Conservation (phyloP, 2,113 vertebrate species). For the Siniperca chuatsi region DNA sequence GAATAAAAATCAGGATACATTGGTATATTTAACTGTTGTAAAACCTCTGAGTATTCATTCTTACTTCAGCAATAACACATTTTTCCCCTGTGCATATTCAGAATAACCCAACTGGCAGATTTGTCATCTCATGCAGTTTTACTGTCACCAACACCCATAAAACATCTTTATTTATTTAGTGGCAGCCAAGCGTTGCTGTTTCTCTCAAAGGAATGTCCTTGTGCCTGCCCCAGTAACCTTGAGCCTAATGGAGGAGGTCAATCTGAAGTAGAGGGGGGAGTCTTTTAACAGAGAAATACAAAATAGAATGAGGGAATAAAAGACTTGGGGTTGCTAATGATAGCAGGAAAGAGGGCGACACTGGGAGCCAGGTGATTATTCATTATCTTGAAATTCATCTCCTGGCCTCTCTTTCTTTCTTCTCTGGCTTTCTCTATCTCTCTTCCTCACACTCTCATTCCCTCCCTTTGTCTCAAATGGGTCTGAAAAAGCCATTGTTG, state of each 20-base stretch:
- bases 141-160: constrained; percentile 68
- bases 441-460: constrained; percentile 1
- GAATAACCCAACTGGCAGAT: constrained; percentile 56
- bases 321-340: constrained; percentile 73
- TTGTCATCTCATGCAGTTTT: constrained; percentile 72
- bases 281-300: constrained; percentile 55
- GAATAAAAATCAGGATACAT: constrained; percentile 24
- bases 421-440: background rate
- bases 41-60: constrained; percentile 47
- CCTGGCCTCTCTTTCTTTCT: background rate
- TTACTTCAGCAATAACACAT: constrained; percentile 46
- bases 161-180: constrained; percentile 73
- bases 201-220: constrained; percentile 70
- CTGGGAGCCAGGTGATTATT: constrained; percentile 57
- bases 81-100: constrained; percentile 30
- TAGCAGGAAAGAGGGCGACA: constrained; percentile 19
- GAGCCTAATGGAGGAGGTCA: constrained; percentile 77
- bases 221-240: constrained; percentile 77
- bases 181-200: constrained; percentile 66
- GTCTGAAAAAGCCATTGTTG: constrained; percentile 40
- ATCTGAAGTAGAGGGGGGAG: constrained; percentile 23
- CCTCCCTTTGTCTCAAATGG: constrained; percentile 33
- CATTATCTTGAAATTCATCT: constrained; percentile 49
- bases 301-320: constrained; percentile 70
- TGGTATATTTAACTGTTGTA: constrained; percentile 16